Base-by-base conservation (phyloP, 2,113 vertebrate species). In the human (Homo sapiens) region DNA sequence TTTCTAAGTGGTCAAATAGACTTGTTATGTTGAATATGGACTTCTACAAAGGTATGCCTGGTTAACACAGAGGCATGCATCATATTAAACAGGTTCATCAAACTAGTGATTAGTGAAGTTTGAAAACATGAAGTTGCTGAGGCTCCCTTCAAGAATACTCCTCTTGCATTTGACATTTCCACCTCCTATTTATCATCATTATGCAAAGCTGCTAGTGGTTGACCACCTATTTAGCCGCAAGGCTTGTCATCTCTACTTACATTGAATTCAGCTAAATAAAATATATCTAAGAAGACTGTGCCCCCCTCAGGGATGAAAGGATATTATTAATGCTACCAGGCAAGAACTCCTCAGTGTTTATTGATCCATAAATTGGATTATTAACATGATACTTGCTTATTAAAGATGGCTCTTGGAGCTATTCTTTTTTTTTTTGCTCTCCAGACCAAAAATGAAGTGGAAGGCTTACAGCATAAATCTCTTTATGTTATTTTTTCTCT, bases 161-260 rank as follows among this genome's bases (percentile, higher is more conserved):
- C 68, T 45, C 59, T n/a, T 57, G 40, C 68, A 79, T 73, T 98
- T 89, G 92, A 84, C 38, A 75, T 94, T 76, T 94, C 76, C 83
- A 86, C 83, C 78, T 96, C 75, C 55, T 81, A 89, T 97, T 95
- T 96, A 84, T 97, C 86, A 96, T 97, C 84, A 88, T 97, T 94
- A 96, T 59, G 61, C 66, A 97, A 88, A 93, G 79, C 52, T 83
- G 16, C 83, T 88, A 38, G 66, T 23, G 8, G 8, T 35, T 76
- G 83, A 52, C 35, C 82, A 90, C 38, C 72, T 90, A 20, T 76
- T 96, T 84, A 96, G 75, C 89, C 75, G 93, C 17, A 43, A 38
- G 93, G 10, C 13, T 66, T 50, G 78, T 87, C 45, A 30, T 90
- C 61, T 92, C 35, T 94, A 52, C 94, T 97, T 95, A 64, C 48